phyloP scores from a whole-genome alignment of 2,113 vertebrate genomes.

The Dasyprocta punctata region DNA sequence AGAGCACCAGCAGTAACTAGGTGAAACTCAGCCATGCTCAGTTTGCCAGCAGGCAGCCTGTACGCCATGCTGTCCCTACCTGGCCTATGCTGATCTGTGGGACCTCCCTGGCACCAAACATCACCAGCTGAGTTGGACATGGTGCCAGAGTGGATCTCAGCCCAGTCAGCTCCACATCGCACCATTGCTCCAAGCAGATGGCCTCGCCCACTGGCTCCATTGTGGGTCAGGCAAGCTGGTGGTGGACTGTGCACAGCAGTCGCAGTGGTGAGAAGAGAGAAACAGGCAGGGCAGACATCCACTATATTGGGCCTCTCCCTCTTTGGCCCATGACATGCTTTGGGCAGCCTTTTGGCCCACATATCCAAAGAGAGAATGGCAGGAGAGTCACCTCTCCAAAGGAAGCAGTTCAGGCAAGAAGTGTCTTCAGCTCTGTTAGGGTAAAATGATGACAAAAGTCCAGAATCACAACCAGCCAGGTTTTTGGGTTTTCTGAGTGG shows the following conservation, averaged over 20 bases:
- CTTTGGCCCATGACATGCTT: background rate
- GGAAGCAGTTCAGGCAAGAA: background rate
- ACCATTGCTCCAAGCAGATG: background rate
- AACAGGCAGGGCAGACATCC: background rate
- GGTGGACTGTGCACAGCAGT: background rate
- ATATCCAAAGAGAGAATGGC: background rate
- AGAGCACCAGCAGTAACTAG: background rate
- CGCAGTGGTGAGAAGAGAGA: background rate
- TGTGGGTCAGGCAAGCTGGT: background rate
- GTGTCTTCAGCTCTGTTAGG: background rate
- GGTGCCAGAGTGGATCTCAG: background rate
- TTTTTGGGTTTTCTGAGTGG: background rate
- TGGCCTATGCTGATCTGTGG: background rate
- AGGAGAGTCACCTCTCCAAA: background rate
- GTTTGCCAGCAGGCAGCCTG: too few relatives aligned
- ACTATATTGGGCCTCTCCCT: background rate
- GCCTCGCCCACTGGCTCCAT: background rate
- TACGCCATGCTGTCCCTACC: background rate
- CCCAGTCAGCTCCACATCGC: background rate
- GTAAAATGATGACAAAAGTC: background rate
- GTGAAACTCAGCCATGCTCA: background rate
- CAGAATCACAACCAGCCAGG: background rate
- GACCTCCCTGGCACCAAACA: background rate
- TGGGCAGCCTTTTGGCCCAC: background rate
- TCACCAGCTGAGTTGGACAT: background rate